Conservation (phyloP, 2,113 vertebrate genomes). For the Fulica atra region DNA sequence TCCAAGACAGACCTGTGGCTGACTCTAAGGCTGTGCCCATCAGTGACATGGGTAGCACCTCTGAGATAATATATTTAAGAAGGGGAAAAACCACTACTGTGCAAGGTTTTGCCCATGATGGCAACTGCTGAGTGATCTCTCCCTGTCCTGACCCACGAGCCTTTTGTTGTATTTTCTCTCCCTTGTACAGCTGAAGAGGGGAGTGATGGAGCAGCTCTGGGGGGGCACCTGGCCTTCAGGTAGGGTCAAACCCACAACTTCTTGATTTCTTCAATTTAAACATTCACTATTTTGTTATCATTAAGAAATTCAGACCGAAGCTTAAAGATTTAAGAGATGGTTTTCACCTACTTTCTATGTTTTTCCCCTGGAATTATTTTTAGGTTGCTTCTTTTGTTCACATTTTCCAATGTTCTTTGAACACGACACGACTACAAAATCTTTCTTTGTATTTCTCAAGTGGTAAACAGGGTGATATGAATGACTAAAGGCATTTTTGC, state of each 20-base stretch:
- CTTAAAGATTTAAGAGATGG: neutral
- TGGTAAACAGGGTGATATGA: neutral
- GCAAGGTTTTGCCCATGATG: neutral
- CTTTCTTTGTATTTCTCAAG: neutral
- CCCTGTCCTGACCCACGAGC: neutral
- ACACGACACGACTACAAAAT: neutral
- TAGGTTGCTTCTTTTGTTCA: neutral
- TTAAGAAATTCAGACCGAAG: neutral
- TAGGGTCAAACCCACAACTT: neutral
- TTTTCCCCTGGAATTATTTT: neutral
- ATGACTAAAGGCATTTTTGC: neutral
- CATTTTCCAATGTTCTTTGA: neutral
- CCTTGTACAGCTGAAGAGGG: neutral
- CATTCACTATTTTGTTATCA: neutral
- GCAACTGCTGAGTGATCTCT: neutral
- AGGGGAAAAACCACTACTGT: neutral
- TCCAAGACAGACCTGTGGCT: neutral
- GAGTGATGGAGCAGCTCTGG: neutral
- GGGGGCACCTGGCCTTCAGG: neutral
- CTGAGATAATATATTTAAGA: neutral
- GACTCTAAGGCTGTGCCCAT: neutral
- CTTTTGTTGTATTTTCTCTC: neutral
- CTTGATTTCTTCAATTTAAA: neutral
- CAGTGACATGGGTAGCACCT: neutral
- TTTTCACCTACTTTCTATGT: neutral